Evolutionary conservation across 2,888 invertebrate genomes (phyloP).

Genomic region (Iselma pallidipennis): DNA sequence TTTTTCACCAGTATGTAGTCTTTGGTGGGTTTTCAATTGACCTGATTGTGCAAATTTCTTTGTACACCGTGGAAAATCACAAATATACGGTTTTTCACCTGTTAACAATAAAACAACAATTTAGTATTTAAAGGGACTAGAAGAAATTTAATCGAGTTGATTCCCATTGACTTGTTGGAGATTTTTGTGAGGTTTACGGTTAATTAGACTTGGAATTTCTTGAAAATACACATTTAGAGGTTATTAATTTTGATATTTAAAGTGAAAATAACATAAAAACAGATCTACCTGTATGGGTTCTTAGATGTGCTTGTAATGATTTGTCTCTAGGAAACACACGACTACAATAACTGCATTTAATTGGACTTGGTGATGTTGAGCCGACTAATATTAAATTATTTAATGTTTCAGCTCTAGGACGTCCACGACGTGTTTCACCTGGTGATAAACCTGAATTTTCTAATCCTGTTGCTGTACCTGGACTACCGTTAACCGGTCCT

Average conservation of each 20-base stretch:
- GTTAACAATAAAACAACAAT: conserved; percentile 30
- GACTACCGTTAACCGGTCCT: conserved; percentile 44
- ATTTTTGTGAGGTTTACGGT: conserved; percentile 14
- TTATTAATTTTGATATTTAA: conserved; percentile 37
- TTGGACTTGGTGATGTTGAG: conserved; percentile 68
- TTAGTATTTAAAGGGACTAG: conserved; percentile 12
- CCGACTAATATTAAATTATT: conserved; percentile 71
- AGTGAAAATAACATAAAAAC: neutral
- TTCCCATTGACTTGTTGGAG: neutral
- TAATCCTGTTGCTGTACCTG: conserved; percentile 32
- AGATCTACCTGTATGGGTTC: conserved; percentile 65
- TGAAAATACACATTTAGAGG: conserved; percentile 35
- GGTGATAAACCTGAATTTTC: conserved; percentile 42
- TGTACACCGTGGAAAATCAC: conserved; percentile 73
- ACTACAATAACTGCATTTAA: conserved; percentile 72
- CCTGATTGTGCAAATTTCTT: conserved; percentile 77
- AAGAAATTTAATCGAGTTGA: conserved; percentile 3
- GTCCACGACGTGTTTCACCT: conserved; percentile 62
- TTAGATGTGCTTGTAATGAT: conserved; percentile 70
- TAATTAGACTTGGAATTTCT: neutral
- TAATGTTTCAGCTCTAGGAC: conserved; percentile 73
- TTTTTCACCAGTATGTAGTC: conserved; percentile 76
- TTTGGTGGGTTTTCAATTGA: conserved; percentile 75
- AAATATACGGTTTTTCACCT: conserved; percentile 75
- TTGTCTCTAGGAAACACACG: conserved; percentile 77